Conservation (phyloP, 1,140 invertebrate species). For the Sycophaga agraensis region DNA sequence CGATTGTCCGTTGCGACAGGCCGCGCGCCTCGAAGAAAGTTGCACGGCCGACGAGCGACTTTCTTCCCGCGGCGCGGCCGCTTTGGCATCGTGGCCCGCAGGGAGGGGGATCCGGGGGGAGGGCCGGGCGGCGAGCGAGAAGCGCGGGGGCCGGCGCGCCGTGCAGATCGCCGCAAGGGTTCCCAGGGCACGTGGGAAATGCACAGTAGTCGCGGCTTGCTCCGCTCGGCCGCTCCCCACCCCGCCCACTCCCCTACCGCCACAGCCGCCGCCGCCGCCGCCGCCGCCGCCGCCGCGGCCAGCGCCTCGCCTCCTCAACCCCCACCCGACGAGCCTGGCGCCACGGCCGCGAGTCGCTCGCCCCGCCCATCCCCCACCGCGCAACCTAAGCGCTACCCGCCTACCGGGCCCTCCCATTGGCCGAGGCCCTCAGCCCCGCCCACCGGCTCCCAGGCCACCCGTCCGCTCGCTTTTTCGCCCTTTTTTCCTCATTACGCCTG, state of each 20-base stretch:
- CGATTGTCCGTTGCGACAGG: conserved; percentile 15
- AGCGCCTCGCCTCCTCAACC: conserved; percentile 19
- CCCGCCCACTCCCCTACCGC: conserved; percentile 43
- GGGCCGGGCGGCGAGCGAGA: conserved; percentile 24
- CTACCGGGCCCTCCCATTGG: too few species aligned
- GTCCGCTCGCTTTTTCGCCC: not conserved
- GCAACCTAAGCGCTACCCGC: too few species aligned
- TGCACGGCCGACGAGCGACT: conserved; percentile 11
- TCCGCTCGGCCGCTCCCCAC: conserved; percentile 42
- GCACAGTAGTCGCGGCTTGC: conserved; percentile 57
- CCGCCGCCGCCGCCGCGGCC: not conserved
- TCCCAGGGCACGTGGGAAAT: conserved; percentile 61
- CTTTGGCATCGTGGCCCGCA: too few species aligned
- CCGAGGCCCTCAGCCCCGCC: too few species aligned
- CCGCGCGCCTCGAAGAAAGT: conserved; percentile 23
- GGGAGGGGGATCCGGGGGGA: conserved; percentile 26
- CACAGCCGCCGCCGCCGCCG: conserved; percentile 41
- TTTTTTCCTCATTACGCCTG: not conserved
- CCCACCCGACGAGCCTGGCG: not conserved
- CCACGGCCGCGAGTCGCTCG: conserved; percentile 17
- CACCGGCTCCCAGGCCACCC: not conserved
- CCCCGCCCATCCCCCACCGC: not conserved
- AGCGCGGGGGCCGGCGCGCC: conserved; percentile 23
- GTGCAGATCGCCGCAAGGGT: conserved; percentile 54
- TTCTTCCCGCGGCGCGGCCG: conserved; percentile 28